Evolutionary conservation across 1,140 invertebrate species (phyloP), one percentile per base, ranked within the genome.

Genomic region (Scaptomyza graminum): DNA sequence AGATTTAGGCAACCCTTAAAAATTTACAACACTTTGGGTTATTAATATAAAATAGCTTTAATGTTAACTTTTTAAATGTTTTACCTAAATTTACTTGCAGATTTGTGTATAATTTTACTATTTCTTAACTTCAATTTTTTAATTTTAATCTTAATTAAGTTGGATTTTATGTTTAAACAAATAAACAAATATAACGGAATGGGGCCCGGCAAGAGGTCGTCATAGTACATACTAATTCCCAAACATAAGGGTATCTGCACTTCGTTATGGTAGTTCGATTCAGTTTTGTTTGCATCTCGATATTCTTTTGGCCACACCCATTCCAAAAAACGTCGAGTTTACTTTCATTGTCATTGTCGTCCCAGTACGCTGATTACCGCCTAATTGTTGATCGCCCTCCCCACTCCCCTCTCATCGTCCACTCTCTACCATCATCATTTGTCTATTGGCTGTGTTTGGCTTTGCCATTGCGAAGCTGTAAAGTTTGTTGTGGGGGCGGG

Each of bases 321-420:
- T 47, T 25, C 12, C 12, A 9, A 50, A 59, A 34, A 22, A 9
- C 37, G 28, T 12, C 34, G 8, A 37, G 13, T 57, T 15, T 22
- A 60, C 47, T 60, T 43, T 57, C 44, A 47, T 46, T 73, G 78
- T 63, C 39, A 69, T n/a, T n/a, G n/a, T n/a, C n/a, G 47, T 60
- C 37, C 28, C 39, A 16, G 50, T 43, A 44, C 39, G 47, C 62
- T 67, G 52, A 74, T 69, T 66, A 76, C 54, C 50, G 60, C 67
- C 74, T 85, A 85, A 85, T 85, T 85, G 83, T 72, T 82, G 77
- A 77, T 46, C 41, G 41, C 22, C 28, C 5, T 2, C 18, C 18
- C 18, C 46, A 1, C n/a, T 7, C 18, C 31, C 18, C 31, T 37
- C 25, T 8, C 41, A 13, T 7, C 8, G n/a, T n/a, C n/a, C 5